Evolutionary conservation across 2,113 vertebrate genomes (phyloP).

Genomic region (Pyrgilauda ruficollis): DNA sequence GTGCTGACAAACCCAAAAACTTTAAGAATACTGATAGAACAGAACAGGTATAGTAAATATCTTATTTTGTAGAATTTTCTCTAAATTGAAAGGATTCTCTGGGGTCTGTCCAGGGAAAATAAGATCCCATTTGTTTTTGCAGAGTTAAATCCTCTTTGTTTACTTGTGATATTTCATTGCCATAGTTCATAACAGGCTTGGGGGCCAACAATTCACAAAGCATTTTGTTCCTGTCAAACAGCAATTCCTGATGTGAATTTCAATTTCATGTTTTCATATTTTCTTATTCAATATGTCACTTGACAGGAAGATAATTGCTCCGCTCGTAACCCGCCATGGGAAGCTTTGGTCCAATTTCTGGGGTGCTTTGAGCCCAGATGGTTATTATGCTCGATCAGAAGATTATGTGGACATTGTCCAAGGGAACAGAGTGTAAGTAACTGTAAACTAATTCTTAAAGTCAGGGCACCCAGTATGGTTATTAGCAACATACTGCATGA

Average conservation of each 20-base stretch:
- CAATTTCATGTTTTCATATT: not conserved
- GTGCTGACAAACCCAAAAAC: conserved; percentile 90
- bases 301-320: conserved; percentile 91
- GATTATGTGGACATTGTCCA: conserved; percentile 97
- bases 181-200: accelerated
- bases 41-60: conserved; percentile 88
- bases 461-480: not conserved
- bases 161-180: not conserved
- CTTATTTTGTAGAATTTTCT: not conserved
- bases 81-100: not conserved
- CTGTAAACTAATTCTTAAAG: not conserved
- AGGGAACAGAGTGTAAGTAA: conserved; percentile 91
- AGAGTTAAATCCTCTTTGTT: not conserved
- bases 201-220: not conserved
- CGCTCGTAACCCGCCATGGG: conserved; percentile 90
- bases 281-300: not conserved
- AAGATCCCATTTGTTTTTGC: not conserved
- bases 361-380: conserved; percentile 93
- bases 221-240: not conserved
- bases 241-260: not conserved
- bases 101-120: not conserved
- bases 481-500: not conserved
- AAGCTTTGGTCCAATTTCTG: conserved; percentile 99
- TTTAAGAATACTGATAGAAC: conserved; percentile 91
- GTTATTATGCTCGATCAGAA: conserved; percentile 95